A percentile compares a stretch with the other conserved stretches of the same genome.
phyloP scores from a whole-genome alignment of 2,797 vertebrate genomes.

The Anas flavirostris region DNA sequence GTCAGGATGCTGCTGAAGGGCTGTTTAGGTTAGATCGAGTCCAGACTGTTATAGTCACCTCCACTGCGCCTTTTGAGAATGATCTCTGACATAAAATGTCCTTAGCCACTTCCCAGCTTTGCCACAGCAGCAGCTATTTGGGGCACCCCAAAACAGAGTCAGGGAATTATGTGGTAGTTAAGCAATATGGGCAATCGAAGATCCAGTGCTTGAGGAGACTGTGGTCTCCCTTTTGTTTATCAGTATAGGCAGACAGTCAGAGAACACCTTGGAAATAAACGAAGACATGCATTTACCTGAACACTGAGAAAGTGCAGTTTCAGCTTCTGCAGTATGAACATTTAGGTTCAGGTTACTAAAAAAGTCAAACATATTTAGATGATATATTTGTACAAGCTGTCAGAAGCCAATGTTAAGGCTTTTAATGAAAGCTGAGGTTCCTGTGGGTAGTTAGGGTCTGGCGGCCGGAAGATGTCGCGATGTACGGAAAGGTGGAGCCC shows the following conservation, averaged over 20 bases:
- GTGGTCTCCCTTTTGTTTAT: not conserved
- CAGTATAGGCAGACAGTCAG: fast-evolving
- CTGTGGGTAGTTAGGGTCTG: too few relatives aligned
- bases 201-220: not conserved
- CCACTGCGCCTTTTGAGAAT: not conserved
- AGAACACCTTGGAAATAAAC: not conserved
- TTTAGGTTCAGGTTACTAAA: not conserved
- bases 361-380: not conserved
- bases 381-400: not conserved
- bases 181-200: not conserved
- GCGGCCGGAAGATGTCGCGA: too few relatives aligned
- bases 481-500: too few relatives aligned
- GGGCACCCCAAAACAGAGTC: not conserved
- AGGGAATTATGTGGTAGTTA: not conserved
- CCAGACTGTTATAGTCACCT: not conserved
- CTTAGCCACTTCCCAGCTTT: not conserved
- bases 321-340: not conserved
- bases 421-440: not conserved
- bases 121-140: not conserved
- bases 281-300: not conserved
- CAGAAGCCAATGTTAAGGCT: not conserved
- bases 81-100: not conserved
- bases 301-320: not conserved
- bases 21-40: not conserved
- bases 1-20: not conserved